Conservation (phyloP, 2,113 vertebrate genomes). For the Solea solea region DNA sequence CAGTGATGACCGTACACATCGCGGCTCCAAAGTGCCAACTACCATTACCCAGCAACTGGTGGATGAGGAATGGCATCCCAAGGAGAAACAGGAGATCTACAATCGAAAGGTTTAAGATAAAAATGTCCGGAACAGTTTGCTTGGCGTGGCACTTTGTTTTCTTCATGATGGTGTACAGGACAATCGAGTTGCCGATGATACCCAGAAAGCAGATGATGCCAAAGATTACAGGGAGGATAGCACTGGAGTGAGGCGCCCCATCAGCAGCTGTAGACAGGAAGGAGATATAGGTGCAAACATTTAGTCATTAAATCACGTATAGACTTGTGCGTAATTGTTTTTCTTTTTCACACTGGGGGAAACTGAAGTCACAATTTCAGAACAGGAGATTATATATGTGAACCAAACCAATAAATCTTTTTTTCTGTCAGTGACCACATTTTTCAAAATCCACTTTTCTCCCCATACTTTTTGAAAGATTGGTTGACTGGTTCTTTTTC, state of each 20-base stretch:
- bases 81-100: slow-evolving; percentile 87
- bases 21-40: slow-evolving; percentile 86
- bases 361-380: no score
- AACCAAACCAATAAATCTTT: no score
- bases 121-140: slow-evolving; percentile 88
- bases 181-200: slow-evolving; percentile 84
- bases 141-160: slow-evolving; percentile 84
- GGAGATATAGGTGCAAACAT: not conserved
- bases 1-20: slow-evolving; percentile 86
- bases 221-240: slow-evolving; percentile 85
- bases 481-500: no score
- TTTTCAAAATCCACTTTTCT: no score
- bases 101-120: slow-evolving; percentile 87
- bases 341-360: no score
- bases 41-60: slow-evolving; percentile 87
- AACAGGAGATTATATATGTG: no score
- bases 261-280: slow-evolving; percentile 57
- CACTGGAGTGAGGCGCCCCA: slow-evolving; percentile 67
- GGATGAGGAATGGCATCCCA: slow-evolving; percentile 90
- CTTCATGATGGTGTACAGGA: slow-evolving; percentile 88
- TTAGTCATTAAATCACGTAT: not conserved
- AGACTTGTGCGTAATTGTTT: no score
- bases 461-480: no score
- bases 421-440: no score
- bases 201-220: slow-evolving; percentile 88